Percentiles rank a stretch among this genome's conserved stretches.
Evolutionary conservation across 2,113 vertebrate species (phyloP).

Genomic region (Bubo blakistoni): DNA sequence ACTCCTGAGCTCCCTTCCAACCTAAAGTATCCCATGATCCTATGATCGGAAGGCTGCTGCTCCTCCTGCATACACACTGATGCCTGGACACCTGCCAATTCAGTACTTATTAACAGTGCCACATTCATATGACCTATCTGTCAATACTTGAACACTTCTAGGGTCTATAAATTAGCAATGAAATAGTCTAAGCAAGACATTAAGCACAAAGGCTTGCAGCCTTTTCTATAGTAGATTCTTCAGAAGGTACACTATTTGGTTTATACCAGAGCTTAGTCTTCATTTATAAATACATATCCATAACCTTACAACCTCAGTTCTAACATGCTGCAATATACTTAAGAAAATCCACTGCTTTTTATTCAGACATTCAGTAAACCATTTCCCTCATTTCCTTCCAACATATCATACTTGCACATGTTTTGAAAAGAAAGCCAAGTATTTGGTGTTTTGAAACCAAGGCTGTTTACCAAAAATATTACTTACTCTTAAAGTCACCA

Average conservation of each 20-base stretch:
- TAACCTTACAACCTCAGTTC: neutral
- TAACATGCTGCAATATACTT: neutral
- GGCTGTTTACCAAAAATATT: neutral
- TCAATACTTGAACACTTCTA: neutral
- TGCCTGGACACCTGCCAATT: neutral
- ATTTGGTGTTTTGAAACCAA: neutral
- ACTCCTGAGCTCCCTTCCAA: neutral
- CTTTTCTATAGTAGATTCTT: neutral
- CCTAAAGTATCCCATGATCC: neutral
- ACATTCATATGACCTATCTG: neutral
- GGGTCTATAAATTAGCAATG: neutral
- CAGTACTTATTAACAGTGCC: neutral
- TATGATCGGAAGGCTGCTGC: neutral
- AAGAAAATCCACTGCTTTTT: neutral
- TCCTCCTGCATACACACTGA: neutral
- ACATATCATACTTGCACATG: neutral
- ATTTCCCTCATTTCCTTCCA: neutral
- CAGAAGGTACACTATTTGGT: neutral
- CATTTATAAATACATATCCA: neutral
- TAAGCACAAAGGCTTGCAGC: neutral
- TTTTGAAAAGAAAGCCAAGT: neutral
- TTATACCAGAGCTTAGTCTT: neutral
- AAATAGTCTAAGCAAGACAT: neutral
- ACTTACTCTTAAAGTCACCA: conserved; percentile 86
- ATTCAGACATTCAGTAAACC: neutral